Base-by-base conservation (phyloP, 2,113 vertebrate species). In the Rynchops niger region DNA sequence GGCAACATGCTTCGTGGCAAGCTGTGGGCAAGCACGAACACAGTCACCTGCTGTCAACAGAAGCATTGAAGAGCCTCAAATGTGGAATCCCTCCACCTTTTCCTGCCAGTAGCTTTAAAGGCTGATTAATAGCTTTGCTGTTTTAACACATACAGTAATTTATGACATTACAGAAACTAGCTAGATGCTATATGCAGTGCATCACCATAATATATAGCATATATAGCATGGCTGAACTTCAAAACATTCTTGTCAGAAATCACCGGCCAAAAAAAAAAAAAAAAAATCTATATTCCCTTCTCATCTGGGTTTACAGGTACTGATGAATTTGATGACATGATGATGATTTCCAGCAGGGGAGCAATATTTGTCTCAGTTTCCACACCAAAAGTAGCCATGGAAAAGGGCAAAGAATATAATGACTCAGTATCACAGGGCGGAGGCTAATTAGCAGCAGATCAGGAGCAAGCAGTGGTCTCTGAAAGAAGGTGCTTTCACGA, bases 401-500 rank as follows among this genome's bases (percentile, higher is more conserved):
- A 95, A 97, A 97, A 97, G 73, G 82, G 66, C 67, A 91, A 95
- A 95, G 53, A 92, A 93, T 93, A 93, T 72, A 87, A 95, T 97
- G 91, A 97, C 78, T 97, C 93, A 96, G 66, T 84, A 89, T 81
- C 93, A 95, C 38, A 93, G 89, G 81, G 66, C 8, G 55, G 93
- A 95, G 89, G 88, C 94, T 95, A 93, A 95, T 94, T 73, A 96
- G 87, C 93, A 93, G 84, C 94, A 97, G 91, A 91, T 93, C 63
- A 88, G 93, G 84, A 94, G 38, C 89, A 91, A 77, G 53, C 70
- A 96, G 67, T 89, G 74, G 86, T 88, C 93, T 93, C 78, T 96
- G 93, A 93, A 96, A 94, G 89, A 95, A 95, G 93, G 67, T 89
- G 63, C 79, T 96, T 97, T 94, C 85, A 90, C 63, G 74, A 97